Conservation (phyloP, 2,888 invertebrate species). For the Cinara cedri region DNA sequence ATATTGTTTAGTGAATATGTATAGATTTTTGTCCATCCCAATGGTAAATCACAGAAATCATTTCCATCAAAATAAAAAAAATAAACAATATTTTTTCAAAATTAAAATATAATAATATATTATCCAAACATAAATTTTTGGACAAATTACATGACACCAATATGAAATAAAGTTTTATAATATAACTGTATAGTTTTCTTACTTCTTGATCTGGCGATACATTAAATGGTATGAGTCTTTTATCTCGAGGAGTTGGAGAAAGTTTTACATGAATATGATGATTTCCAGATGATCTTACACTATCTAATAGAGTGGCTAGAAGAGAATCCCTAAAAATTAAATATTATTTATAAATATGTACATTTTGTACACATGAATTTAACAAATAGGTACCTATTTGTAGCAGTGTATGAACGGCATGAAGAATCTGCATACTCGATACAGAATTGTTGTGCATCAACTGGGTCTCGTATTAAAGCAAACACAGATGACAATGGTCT, state of each 20-base stretch:
- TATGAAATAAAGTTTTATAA: too few relatives aligned
- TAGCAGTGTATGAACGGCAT: conserved; percentile 84
- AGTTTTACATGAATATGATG: conserved; percentile 94
- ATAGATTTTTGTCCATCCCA: too few relatives aligned
- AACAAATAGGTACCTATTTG: conserved; percentile 74
- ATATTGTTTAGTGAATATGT: too few relatives aligned
- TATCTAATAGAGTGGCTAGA: conserved; percentile 92
- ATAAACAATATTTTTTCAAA: too few relatives aligned
- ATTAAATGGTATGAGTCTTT: conserved; percentile 86
- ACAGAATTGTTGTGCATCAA: conserved; percentile 90
- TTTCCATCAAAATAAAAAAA: too few relatives aligned
- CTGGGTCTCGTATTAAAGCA: conserved; percentile 85
- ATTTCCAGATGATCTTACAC: conserved; percentile 95
- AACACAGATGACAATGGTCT: conserved; percentile 84
- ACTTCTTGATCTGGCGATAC: conserved; percentile 93
- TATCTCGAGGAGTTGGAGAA: conserved; percentile 80
- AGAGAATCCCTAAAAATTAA: conserved; percentile 80
- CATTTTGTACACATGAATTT: neutral
- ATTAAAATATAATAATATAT: too few relatives aligned
- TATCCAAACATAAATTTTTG: too few relatives aligned
- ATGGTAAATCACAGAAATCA: too few relatives aligned
- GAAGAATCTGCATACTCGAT: conserved; percentile 94
- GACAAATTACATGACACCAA: too few relatives aligned
- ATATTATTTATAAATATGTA: neutral
- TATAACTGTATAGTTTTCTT: conserved; percentile 26